Evolutionary conservation across 2,888 invertebrate genomes (phyloP), one percentile per base, ranked within the genome.

Genomic region (Hofmannophila pseudospretella): DNA sequence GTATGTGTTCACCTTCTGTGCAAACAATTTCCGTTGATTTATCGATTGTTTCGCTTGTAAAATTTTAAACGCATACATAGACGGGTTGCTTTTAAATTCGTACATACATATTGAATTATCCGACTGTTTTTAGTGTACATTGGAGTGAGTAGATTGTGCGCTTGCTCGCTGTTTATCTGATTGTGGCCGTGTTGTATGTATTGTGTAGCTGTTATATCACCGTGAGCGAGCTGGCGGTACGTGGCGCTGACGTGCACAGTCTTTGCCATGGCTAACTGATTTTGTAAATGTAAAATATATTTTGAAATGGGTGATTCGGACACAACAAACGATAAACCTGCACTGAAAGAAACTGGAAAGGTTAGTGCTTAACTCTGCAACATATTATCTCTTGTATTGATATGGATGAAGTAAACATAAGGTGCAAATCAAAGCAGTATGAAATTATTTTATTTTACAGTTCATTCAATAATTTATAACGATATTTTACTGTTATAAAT

Each of bases 241-340:
- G 84, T 84, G 85, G 85, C 82, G 61, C 58, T 80, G 71, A 75
- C 70, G 67, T 62, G 45, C 47, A 32, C 36, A 34, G 30, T 26
- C 25, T 49, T 42, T 33, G 30, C 19, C 25, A 48, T 42, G 46
- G 43, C 31, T 39, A 27, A 39, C 38, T 13, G 20, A 33, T 41
- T 33, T 42, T 13, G 9, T 16, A 34, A 31, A 32, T 42, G 34
- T 38, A 29, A 38, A 39, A 31, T 25, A 38, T 42, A 11, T 51
- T 37, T 44, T 34, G 45, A 60, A 45, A 77, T 72, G 70, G 56
- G 62, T 58, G 56, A 60, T 42, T 55, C 66, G 37, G 52, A 59
- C 26, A 43, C 46, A 49, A 46, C 41, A 35, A 60, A 61, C 42
- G 47, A 57, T 30, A 57, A 44, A 46, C 31, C 54, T 20, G 29